Conservation (phyloP, 2,113 vertebrate species). For the Lophochroa leadbeateri region DNA sequence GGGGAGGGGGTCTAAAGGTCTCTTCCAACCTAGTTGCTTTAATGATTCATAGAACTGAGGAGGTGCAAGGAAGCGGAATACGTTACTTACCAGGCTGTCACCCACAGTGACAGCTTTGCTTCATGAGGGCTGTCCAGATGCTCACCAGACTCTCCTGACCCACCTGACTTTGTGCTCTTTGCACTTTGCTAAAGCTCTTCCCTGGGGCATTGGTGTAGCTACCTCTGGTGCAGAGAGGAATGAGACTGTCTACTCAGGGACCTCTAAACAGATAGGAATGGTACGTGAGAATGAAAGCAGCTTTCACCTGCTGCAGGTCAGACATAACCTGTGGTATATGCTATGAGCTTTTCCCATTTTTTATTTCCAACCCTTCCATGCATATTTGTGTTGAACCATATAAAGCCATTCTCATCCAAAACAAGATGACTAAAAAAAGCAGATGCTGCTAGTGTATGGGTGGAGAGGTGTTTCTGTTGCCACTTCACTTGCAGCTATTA, state of each 20-base stretch:
- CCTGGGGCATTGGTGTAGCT: neutral
- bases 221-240: neutral
- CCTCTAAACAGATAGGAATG: neutral
- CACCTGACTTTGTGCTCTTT: neutral
- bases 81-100: neutral
- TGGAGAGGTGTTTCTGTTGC: neutral
- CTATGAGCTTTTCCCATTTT: neutral
- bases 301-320: neutral
- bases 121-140: neutral
- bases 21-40: neutral
- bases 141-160: neutral
- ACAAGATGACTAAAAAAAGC: neutral
- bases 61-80: neutral
- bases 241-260: neutral
- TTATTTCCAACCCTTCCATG: neutral
- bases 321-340: neutral
- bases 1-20: neutral
- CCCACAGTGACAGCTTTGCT: neutral
- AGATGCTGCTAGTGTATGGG: neutral
- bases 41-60: neutral
- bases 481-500: neutral
- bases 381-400: neutral
- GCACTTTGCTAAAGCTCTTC: neutral
- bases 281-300: neutral
- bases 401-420: neutral